Percentiles rank a stretch among this genome's conserved stretches.
phyloP scores from a whole-genome alignment of 2,888 invertebrate species.

The Encarsia formosa region DNA sequence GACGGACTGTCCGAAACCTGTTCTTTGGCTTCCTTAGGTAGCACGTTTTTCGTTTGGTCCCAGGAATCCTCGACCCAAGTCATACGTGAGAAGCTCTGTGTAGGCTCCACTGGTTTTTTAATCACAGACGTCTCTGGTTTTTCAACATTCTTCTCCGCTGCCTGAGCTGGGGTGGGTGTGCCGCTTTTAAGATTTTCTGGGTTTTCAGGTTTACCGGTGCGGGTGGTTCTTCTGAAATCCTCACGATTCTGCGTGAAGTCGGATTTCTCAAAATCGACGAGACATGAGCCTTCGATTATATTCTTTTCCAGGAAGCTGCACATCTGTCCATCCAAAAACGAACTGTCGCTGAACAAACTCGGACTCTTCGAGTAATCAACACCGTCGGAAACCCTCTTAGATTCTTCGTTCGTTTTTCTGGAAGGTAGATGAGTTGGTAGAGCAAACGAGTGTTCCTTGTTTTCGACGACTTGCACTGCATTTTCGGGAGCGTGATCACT shows the following conservation, averaged over 20 bases:
- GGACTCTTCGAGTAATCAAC: constrained; percentile 46
- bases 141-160: neutral
- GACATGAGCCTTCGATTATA: constrained; percentile 35
- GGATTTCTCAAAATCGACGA: constrained; percentile 34
- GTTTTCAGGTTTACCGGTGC: neutral
- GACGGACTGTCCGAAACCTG: constrained; percentile 17
- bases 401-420: neutral
- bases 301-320: constrained; percentile 53
- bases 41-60: constrained; percentile 15
- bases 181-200: neutral
- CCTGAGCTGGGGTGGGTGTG: neutral
- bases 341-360: constrained; percentile 59
- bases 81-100: neutral
- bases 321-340: constrained; percentile 55
- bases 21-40: neutral
- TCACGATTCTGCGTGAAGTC: constrained; percentile 10
- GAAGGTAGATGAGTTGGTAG: neutral
- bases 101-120: neutral
- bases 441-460: neutral
- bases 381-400: constrained; percentile 2
- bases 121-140: neutral
- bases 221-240: neutral
- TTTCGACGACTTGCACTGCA: constrained; percentile 3
- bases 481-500: constrained; percentile 8
- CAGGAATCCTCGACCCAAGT: constrained; percentile 26